Evolutionary conservation across 2,888 invertebrate species (phyloP).

Genomic region (Chouioia cunea): DNA sequence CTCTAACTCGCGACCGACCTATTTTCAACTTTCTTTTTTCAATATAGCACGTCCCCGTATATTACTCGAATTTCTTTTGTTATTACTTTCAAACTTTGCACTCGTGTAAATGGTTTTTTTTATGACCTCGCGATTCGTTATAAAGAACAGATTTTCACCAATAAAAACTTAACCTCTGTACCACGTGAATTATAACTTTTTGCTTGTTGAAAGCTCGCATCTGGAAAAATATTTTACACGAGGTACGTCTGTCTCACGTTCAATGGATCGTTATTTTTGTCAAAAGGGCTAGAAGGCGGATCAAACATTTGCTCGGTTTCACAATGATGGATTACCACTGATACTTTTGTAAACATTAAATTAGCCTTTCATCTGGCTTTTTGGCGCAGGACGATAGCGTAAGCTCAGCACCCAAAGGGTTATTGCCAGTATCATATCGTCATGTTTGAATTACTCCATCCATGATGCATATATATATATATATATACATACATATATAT

Average conservation of each 20-base stretch:
- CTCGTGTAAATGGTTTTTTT: neutral
- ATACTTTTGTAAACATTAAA: conserved; percentile 44
- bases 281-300: conserved; percentile 11
- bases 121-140: no score
- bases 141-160: no score
- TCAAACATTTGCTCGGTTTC: conserved; percentile 47
- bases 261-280: conserved; percentile 52
- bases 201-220: no score
- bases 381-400: no score
- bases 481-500: no score
- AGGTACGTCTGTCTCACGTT: conserved; percentile 29
- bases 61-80: conserved; percentile 30
- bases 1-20: neutral
- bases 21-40: neutral
- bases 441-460: no score
- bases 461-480: no score
- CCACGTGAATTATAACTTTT: no score
- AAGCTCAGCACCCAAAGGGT: no score
- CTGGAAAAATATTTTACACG: conserved; percentile 52
- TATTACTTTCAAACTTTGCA: conserved; percentile 42
- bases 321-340: conserved; percentile 2
- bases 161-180: no score
- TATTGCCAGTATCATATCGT: no score
- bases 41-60: neutral
- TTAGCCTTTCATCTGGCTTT: conserved; percentile 17